These are phyloP conservation scores for Tipula vernalis DNA, from an alignment of 2,888 invertebrate genomes.

Conservation along the genomic window DNA sequence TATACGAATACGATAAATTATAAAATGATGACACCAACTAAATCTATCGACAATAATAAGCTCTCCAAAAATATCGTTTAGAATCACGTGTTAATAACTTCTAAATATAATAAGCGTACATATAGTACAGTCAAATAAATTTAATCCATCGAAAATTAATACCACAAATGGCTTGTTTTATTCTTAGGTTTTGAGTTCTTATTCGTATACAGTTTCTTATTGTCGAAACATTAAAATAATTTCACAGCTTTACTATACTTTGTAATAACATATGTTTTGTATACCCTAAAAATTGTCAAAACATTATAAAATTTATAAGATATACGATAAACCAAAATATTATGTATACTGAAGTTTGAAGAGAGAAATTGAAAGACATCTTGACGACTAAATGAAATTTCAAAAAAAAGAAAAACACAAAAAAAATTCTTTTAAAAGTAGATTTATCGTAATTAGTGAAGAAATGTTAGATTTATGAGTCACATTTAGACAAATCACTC, in stretches of 20 bases:
- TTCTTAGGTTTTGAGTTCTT: background rate
- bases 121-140: background rate
- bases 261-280: conserved; percentile 10
- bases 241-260: conserved; percentile 8
- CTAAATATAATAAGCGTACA: background rate
- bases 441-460: background rate
- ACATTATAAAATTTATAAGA: conserved; percentile 5
- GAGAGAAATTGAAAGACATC: background rate
- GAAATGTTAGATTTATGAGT: background rate
- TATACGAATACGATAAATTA: background rate
- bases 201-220: background rate
- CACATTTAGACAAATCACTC: background rate
- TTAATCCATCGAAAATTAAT: background rate
- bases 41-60: background rate
- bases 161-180: background rate
- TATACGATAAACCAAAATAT: background rate
- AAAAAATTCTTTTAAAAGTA: background rate
- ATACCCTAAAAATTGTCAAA: conserved; percentile 9
- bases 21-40: background rate
- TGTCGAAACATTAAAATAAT: background rate
- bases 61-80: background rate
- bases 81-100: conserved; percentile 6
- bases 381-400: background rate
- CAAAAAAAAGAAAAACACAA: background rate
- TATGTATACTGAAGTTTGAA: background rate